Conservation (phyloP, 1,140 invertebrate species). For the Fopius arisanus region DNA sequence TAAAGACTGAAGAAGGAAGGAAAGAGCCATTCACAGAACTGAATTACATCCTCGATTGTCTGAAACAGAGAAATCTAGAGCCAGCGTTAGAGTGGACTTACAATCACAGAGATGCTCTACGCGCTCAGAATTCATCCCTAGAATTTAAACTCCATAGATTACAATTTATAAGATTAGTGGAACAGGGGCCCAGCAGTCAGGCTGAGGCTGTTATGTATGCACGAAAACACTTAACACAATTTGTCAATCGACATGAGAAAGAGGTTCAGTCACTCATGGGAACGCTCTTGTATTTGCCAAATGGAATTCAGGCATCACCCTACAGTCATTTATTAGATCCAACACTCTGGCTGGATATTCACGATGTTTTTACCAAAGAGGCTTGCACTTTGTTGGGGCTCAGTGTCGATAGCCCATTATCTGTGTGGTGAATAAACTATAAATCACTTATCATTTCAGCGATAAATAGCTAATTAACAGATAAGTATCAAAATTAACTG, state of each 20-base stretch:
- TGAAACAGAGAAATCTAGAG: conserved; percentile 79
- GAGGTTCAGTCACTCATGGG: conserved; percentile 91
- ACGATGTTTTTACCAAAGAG: conserved; percentile 91
- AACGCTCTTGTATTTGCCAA: conserved; percentile 81
- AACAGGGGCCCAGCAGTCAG: conserved; percentile 73
- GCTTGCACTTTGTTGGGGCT: conserved; percentile 90
- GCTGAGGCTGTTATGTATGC: conserved; percentile 88
- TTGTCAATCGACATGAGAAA: conserved; percentile 81
- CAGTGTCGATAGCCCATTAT: conserved; percentile 84
- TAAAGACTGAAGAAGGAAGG: conserved; percentile 73
- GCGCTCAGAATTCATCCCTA: conserved; percentile 74
- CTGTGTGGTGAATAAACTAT: conserved; percentile 72
- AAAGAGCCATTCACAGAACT: conserved; percentile 87
- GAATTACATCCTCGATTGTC: conserved; percentile 82
- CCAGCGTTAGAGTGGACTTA: conserved; percentile 84
- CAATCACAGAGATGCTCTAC: conserved; percentile 68
- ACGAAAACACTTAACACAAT: conserved; percentile 82
- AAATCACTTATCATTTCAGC: background rate
- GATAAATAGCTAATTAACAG: background rate
- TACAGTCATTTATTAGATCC: conserved; percentile 82
- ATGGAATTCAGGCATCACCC: conserved; percentile 82
- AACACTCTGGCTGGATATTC: conserved; percentile 79
- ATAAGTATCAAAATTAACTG: background rate
- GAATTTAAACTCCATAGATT: conserved; percentile 88
- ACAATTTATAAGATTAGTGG: conserved; percentile 76